Evolutionary conservation across 2,113 vertebrate species (phyloP).

Genomic region (Pantherophis guttatus): DNA sequence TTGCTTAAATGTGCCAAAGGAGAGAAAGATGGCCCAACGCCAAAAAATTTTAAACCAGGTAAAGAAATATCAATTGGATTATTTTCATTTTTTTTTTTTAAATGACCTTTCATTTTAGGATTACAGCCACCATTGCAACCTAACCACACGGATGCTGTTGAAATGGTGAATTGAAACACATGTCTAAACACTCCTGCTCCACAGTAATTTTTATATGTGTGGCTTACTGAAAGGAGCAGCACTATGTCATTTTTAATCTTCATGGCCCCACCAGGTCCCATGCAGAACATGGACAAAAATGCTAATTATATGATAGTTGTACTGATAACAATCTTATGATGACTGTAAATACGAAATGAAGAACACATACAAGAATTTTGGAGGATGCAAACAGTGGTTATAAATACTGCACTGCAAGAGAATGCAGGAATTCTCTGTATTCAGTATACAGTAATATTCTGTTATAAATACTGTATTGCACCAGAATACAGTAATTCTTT

Average conservation of each 20-base stretch:
- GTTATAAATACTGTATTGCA: not conserved
- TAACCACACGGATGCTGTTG: not conserved
- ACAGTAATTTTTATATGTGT: not conserved
- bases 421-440: not conserved
- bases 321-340: not conserved
- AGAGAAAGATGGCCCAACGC: slow-evolving; percentile 68
- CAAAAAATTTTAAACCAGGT: slow-evolving; percentile 65
- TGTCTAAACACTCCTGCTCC: not conserved
- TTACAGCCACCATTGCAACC: not conserved
- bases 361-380: not conserved
- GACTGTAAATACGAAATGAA: not conserved
- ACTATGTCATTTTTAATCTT: not conserved
- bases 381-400: not conserved
- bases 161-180: not conserved
- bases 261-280: not conserved
- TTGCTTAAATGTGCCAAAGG: slow-evolving; percentile 75
- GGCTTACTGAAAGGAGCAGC: not conserved
- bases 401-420: not conserved
- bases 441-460: too few species aligned
- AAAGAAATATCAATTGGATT: slow-evolving; percentile 22
- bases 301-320: not conserved
- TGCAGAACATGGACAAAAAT: not conserved
- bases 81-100: not conserved
- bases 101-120: not conserved
- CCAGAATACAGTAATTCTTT: not conserved